phyloP scores from a whole-genome alignment of 2,888 invertebrate genomes.

The Acleris sparsana region DNA sequence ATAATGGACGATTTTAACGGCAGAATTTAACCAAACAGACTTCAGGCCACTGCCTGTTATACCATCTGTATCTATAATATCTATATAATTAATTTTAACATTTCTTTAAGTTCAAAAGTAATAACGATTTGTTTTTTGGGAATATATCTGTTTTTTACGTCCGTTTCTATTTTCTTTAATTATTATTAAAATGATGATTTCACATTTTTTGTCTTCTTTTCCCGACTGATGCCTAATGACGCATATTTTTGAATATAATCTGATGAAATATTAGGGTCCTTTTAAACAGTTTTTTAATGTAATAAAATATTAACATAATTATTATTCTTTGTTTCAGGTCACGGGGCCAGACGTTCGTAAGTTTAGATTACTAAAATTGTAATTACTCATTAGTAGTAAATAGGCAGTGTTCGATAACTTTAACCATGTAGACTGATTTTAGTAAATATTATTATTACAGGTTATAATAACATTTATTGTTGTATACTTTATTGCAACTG shows the following conservation, averaged over 20 bases:
- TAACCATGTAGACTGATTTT: conserved; percentile 29
- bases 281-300: not conserved
- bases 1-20: not conserved
- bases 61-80: not conserved
- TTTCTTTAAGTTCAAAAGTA: not conserved
- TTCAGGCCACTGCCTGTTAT: no score
- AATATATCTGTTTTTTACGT: no score
- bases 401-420: conserved; percentile 7
- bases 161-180: not conserved
- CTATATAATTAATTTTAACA: not conserved
- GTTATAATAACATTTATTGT: conserved; percentile 11
- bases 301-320: not conserved
- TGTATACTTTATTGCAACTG: conserved; percentile 25
- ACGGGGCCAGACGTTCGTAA: conserved; percentile 21
- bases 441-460: conserved; percentile 5
- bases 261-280: conserved; percentile 41
- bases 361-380: conserved; percentile 12
- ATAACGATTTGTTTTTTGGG: not conserved
- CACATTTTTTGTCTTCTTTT: conserved; percentile 66
- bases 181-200: conserved; percentile 54
- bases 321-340: conserved; percentile 47
- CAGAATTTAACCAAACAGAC: not conserved
- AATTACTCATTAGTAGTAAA: not conserved
- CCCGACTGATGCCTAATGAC: conserved; percentile 67
- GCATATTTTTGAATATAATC: conserved; percentile 46